A percentile compares a stretch with the other conserved stretches of the same genome.
Evolutionary conservation across 2,888 invertebrate species (phyloP).

Genomic region (Volucella inanis): DNA sequence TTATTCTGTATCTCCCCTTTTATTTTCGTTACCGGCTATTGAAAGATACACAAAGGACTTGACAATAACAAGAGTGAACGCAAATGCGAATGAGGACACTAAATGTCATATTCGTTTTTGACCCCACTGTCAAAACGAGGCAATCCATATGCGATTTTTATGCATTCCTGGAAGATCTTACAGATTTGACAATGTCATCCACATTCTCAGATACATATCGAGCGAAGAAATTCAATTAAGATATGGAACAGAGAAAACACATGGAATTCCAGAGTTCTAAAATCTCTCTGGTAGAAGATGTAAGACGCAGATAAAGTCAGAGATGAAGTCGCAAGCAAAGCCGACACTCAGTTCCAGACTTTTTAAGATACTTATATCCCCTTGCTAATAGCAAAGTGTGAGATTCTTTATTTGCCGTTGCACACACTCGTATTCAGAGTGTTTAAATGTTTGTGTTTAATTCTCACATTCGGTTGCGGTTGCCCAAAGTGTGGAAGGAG

Average conservation of each 20-base stretch:
- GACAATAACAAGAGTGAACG: slow-evolving; percentile 13
- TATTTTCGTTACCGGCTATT: slow-evolving; percentile 7
- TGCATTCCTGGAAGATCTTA: slow-evolving; percentile 54
- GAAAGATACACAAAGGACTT: slow-evolving; percentile 8
- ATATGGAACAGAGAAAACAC: slow-evolving; percentile 5
- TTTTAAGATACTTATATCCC: slow-evolving; percentile 47
- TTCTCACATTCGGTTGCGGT: slow-evolving; percentile 68
- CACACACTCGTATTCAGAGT: slow-evolving; percentile 24
- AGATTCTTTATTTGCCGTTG: slow-evolving; percentile 68
- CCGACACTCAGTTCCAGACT: slow-evolving; percentile 7
- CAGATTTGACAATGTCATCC: slow-evolving; percentile 20
- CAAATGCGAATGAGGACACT: neutral
- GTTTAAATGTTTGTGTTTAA: slow-evolving; percentile 70
- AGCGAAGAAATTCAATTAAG: slow-evolving; percentile 45
- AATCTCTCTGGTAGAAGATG: neutral
- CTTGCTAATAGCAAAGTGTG: slow-evolving; percentile 73
- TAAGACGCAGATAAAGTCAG: too few relatives aligned
- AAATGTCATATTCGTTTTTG: slow-evolving; percentile 64
- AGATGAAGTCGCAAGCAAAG: neutral
- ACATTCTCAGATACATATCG: slow-evolving; percentile 31
- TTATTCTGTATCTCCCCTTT: slow-evolving; percentile 21
- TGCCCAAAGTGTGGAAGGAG: neutral
- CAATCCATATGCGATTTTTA: slow-evolving; percentile 13
- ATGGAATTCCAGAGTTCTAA: neutral
- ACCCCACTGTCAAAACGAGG: slow-evolving; percentile 27